These are phyloP conservation scores for Rhagologus leucostigma DNA, from an alignment of 2,113 vertebrate genomes.

Conservation along the genomic window DNA sequence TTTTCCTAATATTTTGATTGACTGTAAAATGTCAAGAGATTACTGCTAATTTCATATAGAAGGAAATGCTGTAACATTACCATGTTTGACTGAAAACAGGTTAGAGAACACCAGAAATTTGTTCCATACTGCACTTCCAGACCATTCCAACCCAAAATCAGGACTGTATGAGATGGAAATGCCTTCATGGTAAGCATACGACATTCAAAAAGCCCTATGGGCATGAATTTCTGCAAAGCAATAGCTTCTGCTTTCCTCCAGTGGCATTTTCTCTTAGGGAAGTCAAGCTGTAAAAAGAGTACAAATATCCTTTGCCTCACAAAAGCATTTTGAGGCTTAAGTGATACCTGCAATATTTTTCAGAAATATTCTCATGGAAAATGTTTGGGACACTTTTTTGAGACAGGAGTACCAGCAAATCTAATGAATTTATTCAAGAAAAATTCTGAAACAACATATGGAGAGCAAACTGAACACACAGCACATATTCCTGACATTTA, in stretches of 20 bases:
- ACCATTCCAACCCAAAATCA: not conserved
- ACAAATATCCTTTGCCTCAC: not conserved
- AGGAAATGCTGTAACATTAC: not conserved
- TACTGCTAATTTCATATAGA: not conserved
- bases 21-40: not conserved
- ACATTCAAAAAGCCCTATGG: not conserved
- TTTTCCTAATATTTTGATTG: not conserved
- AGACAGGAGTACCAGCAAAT: not conserved
- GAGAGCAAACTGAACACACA: conserved; percentile 12
- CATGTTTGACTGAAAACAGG: not conserved
- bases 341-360: not conserved
- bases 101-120: not conserved
- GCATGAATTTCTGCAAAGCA: not conserved
- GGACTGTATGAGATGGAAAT: not conserved
- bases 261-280: not conserved
- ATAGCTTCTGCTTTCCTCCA: not conserved
- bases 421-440: conserved; percentile 3
- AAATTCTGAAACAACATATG: conserved; percentile 18
- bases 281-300: not conserved
- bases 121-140: not conserved
- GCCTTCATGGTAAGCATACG: not conserved
- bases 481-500: conserved; percentile 29
- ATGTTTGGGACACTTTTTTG: not conserved
- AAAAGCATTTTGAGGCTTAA: not conserved
- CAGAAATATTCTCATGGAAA: not conserved